Conservation (phyloP, 2,797 vertebrate species). For the Rhinella marina region DNA sequence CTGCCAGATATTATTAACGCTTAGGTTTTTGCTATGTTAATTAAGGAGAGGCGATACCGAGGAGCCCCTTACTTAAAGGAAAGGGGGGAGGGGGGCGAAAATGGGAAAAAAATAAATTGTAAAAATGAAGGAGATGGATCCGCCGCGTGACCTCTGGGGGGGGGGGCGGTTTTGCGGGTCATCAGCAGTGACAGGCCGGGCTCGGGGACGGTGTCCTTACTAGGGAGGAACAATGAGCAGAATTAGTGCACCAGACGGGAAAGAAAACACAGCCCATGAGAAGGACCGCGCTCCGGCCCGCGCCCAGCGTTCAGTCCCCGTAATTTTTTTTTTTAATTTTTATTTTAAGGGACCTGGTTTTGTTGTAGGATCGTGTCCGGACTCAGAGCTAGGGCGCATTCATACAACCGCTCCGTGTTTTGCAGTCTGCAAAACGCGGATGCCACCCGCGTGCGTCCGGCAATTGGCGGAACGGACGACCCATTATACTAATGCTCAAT, state of each 20-base stretch:
- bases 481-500: too few relatives aligned
- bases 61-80: not conserved
- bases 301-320: not conserved
- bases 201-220: slow-evolving; percentile 38
- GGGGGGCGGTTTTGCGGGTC: slow-evolving; percentile 11
- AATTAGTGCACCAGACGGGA: slow-evolving; percentile 58
- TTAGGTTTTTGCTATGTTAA: slow-evolving; percentile 61
- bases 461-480: too few relatives aligned
- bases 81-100: too few relatives aligned
- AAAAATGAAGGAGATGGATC: not conserved
- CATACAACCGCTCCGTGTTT: too few relatives aligned
- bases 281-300: slow-evolving; percentile 16
- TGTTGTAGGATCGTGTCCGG: not conserved
- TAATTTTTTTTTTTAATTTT: not conserved
- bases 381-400: too few relatives aligned
- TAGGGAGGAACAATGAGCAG: slow-evolving; percentile 39
- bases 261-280: slow-evolving; percentile 47
- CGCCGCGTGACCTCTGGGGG: not conserved
- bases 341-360: not conserved
- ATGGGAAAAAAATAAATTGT: not conserved
- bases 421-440: too few relatives aligned
- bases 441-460: too few relatives aligned
- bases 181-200: slow-evolving; percentile 23
- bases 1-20: slow-evolving; percentile 24
- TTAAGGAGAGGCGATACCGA: slow-evolving; percentile 42